Conservation (phyloP, 2,113 vertebrate genomes). For the Pseudorectes ferrugineus region DNA sequence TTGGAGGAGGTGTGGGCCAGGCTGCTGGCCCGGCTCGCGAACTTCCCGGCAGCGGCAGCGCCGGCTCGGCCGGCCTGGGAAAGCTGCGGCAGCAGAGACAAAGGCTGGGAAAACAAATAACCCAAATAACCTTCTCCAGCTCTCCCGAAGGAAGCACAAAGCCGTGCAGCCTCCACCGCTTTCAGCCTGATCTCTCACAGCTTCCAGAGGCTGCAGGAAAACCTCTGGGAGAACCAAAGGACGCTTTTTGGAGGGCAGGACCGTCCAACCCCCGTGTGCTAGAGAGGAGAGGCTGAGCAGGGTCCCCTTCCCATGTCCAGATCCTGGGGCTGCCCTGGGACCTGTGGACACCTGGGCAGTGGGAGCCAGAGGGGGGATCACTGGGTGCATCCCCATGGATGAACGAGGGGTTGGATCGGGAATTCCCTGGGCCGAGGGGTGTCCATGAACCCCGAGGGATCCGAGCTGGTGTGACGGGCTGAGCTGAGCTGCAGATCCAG, state of each 20-base stretch:
- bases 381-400: neutral
- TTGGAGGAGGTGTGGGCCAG: neutral
- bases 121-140: neutral
- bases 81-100: neutral
- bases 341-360: neutral
- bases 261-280: accelerated
- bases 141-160: neutral
- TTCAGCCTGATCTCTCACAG: accelerated
- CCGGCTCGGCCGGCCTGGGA: neutral
- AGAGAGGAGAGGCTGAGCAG: neutral
- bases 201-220: neutral
- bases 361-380: accelerated
- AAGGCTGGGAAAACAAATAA: neutral
- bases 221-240: accelerated
- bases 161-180: accelerated
- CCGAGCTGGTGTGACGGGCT: accelerated
- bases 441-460: accelerated
- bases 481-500: neutral
- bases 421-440: no score
- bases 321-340: neutral
- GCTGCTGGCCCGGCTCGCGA: neutral
- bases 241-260: neutral
- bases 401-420: accelerated
- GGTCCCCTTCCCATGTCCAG: accelerated
- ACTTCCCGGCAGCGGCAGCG: neutral